Base-by-base conservation (phyloP, 1,140 invertebrate species). In the Megathymus violae region DNA sequence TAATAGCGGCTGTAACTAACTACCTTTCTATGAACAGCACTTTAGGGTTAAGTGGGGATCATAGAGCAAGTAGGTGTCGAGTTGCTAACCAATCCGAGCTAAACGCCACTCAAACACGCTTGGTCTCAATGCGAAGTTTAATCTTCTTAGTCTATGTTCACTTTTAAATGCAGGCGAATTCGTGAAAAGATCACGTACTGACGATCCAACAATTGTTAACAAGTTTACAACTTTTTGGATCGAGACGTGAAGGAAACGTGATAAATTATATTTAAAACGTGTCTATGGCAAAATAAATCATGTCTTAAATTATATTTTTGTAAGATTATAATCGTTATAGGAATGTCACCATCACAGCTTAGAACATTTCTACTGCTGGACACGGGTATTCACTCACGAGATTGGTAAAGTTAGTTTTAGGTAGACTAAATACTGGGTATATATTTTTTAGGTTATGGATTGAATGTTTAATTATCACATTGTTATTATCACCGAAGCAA, bases 181-280 rank as follows among this genome's bases (percentile, higher is more conserved):
- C 19, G 38, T 41, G 19, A 17, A 19, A 59, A 59, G 54, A 59
- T 59, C 54, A 59, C 54, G 56, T 59, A 59, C 47, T 47, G 56
- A 11, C 31, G 44, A 59, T 27, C 56, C 56, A 46, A 59, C 56
- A 47, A 59, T 59, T 59, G 43, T 59, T 48, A 59, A 59, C 56
- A 47, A 48, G 56, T 59, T 47, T 59, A 59, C 27, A 59, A 59
- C 43, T 59, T 59, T 59, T n/a, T 38, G 56, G 16, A 15, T 16
- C 17, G 54, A 43, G 9, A 59, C 41, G 41, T 59, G 54, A 46
- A 59, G 41, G 41, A 59, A 59, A 59, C 22, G 43, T 25, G 56
- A 59, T 46, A 46, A 59, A 59, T 59, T 46, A 47, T 6, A 46
- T 59, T 27, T 9, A 7, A 7, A 31, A 31, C 9, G 4, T 9